Percentiles rank a stretch among this genome's conserved stretches.
Conservation (phyloP, 2,888 invertebrate species). For the Neoscelio sp. region DNA sequence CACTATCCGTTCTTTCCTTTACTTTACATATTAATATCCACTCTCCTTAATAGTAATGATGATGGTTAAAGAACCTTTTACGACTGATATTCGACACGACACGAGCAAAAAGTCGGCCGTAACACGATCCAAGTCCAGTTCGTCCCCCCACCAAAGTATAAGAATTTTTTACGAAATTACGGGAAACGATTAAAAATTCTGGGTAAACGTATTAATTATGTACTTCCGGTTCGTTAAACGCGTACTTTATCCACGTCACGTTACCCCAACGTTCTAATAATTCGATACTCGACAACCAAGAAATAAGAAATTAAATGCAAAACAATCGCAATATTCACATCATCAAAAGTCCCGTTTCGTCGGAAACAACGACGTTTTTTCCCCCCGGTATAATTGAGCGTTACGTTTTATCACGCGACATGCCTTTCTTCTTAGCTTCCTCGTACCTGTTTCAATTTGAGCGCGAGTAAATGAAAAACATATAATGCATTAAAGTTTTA, state of each 20-base stretch:
- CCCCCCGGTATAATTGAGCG: slow-evolving; percentile 20
- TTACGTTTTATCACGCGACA: slow-evolving; percentile 39
- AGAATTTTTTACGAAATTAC: slow-evolving; percentile 32
- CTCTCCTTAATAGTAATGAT: slow-evolving; percentile 49
- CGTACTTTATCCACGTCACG: slow-evolving; percentile 4
- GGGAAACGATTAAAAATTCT: slow-evolving; percentile 23
- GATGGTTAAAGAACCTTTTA: slow-evolving; percentile 26
- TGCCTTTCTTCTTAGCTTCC: slow-evolving; percentile 18
- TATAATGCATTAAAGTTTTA: slow-evolving; percentile 36
- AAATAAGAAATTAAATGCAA: not conserved
- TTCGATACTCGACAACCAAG: too few species aligned
- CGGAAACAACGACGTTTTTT: slow-evolving; percentile 13
- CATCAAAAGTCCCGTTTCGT: slow-evolving; percentile 22
- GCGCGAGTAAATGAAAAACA: slow-evolving; percentile 23
- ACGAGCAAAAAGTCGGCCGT: slow-evolving; percentile 15
- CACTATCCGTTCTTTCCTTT: too few species aligned
- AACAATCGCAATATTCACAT: slow-evolving; percentile 1
- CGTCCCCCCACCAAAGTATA: slow-evolving; percentile 11
- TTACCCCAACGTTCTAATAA: too few species aligned
- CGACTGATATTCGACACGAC: slow-evolving; percentile 13
- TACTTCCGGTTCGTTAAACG: slow-evolving; percentile 25
- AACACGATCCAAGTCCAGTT: slow-evolving; percentile 6
- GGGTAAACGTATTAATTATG: slow-evolving; percentile 43
- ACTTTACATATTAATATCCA: slow-evolving; percentile 50
- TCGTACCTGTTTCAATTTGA: slow-evolving; percentile 25